Base-by-base conservation (phyloP, 2,888 invertebrate genomes). In the Aphidius colemani region DNA sequence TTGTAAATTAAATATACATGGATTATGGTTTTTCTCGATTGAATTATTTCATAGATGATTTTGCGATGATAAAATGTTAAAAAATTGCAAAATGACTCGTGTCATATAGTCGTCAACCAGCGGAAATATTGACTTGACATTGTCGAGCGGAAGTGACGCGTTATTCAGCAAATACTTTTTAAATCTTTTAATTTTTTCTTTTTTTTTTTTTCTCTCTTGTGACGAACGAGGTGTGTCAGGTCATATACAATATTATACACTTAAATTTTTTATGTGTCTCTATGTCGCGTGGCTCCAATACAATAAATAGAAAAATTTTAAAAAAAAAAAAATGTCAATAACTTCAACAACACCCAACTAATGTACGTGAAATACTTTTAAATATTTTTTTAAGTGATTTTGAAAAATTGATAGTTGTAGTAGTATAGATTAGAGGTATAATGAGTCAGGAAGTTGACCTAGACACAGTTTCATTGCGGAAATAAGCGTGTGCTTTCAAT, bases 91-190 rank as follows among this genome's bases (percentile, higher is more conserved):
- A 62, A 43, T 63, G 45, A 60, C 60, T 13, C 58, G 44, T 55
- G 59, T 13, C 45, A 18, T 13, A 13, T 57, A 48, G 56, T 51
- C 43, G 51, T 18, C 62, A 63, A 61, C 48, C 59, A 70, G 74
- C 81, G 82, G 82, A 82, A 81, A 76, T 81, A 73, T 77, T 76
- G 77, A 76, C 80, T 82, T 82, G 82, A 81, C 82, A 81, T 82
- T 79, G 76, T 72, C 70, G 73, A 75, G 71, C 81, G 82, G 81
- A 82, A 82, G 76, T 80, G 81, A 79, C 80, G 79, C 75, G 75
- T 65, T 64, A 44, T 67, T 70, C 74, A 70, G 74, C 74, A 81
- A 82, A 81, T 72, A 82, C 69, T 71, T 69, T 59, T 72, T 74
- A 71, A 70, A 71, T 71, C 71, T 63, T 60, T 69, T 62, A 49